phyloP scores from a whole-genome alignment of 2,113 vertebrate genomes.

The Actinemys pallida region DNA sequence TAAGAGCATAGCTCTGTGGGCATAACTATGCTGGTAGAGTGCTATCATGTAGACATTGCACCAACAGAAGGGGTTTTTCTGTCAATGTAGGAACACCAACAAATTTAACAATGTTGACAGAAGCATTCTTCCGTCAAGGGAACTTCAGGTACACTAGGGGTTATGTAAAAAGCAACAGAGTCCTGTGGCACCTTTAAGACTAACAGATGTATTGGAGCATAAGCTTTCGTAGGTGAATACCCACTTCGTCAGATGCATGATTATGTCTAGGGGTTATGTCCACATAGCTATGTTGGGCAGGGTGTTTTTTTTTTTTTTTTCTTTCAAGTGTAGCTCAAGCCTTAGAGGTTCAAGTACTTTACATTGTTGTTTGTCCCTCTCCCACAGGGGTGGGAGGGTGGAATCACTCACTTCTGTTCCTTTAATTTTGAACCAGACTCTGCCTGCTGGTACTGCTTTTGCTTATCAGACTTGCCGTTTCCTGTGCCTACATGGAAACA shows the following conservation, averaged over 20 bases:
- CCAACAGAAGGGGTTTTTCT: neutral
- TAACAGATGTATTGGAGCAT: too few species aligned
- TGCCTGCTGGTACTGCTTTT: slow-evolving; percentile 34
- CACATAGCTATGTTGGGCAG: neutral
- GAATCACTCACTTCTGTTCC: slow-evolving; percentile 4
- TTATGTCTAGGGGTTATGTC: neutral
- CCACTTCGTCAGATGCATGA: too few species aligned
- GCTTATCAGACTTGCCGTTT: neutral
- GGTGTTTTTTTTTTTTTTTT: neutral
- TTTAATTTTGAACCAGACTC: slow-evolving; percentile 39
- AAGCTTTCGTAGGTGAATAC: too few species aligned
- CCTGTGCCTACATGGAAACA: neutral
- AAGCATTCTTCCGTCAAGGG: neutral
- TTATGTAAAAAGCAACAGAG: neutral
- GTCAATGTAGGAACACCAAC: neutral
- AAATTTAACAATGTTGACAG: too few species aligned
- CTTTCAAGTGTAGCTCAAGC: neutral
- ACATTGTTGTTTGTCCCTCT: slow-evolving; percentile 19
- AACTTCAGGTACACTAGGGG: neutral
- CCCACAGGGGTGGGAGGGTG: neutral
- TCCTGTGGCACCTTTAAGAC: too few species aligned
- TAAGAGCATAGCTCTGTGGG: too few species aligned
- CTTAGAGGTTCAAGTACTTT: neutral
- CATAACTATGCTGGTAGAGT: too few species aligned
- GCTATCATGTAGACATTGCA: too few species aligned